Conservation (phyloP, 1,140 invertebrate genomes). For the Cardiocondyla obscurior region DNA sequence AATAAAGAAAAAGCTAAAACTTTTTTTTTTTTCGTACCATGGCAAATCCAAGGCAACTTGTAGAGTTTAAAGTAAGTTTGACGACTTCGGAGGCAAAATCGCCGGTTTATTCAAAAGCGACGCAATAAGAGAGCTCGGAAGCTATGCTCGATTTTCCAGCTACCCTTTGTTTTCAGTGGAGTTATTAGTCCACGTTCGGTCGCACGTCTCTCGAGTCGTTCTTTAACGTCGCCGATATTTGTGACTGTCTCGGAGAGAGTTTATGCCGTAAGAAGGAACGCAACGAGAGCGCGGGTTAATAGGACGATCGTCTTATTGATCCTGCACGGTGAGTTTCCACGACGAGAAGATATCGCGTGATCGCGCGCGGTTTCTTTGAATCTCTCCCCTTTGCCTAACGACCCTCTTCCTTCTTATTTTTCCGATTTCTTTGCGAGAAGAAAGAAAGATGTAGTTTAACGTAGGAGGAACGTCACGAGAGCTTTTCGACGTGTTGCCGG, state of each 20-base stretch:
- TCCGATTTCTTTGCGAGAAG: neutral
- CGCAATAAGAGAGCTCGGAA: neutral
- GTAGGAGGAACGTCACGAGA: neutral
- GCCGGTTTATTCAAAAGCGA: neutral
- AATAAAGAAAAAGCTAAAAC: no score
- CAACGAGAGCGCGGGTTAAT: conserved; percentile 1
- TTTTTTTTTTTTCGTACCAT: no score
- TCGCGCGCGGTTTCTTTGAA: conserved; percentile 2
- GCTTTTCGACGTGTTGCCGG: neutral
- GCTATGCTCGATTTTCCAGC: neutral
- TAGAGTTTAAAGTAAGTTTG: neutral
- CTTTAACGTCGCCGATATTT: neutral
- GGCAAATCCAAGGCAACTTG: no score
- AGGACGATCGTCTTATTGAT: conserved; percentile 44
- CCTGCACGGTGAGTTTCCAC: neutral
- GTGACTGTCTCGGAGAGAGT: neutral
- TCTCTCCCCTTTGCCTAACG: neutral
- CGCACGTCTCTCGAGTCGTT: neutral
- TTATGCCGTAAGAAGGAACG: neutral
- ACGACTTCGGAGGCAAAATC: neutral
- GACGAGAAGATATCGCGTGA: conserved; percentile 9
- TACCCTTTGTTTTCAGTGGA: neutral
- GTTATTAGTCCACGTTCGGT: neutral
- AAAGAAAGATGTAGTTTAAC: neutral
- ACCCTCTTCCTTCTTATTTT: neutral